phyloP scores from a whole-genome alignment of 2,888 invertebrate species.

The Spisula subtruncata region DNA sequence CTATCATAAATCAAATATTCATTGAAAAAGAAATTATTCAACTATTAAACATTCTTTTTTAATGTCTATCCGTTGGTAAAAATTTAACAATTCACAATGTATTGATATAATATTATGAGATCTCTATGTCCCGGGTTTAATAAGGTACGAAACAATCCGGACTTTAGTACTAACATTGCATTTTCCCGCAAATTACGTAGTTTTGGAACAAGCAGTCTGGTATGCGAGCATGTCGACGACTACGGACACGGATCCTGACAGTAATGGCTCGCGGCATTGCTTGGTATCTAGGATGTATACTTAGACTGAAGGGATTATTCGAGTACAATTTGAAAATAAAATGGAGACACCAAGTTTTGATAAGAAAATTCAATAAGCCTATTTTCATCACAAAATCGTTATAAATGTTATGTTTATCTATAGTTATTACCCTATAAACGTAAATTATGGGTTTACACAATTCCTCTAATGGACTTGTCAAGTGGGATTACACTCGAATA shows the following conservation, averaged over 20 bases:
- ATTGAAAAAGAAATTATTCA: not conserved
- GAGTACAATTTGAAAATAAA: no score
- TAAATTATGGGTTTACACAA: not conserved
- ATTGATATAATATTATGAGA: not conserved
- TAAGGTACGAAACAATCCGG: not conserved
- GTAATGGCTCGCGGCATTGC: not conserved
- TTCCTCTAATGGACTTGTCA: slow-evolving; percentile 1
- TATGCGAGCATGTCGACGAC: not conserved
- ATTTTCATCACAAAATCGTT: not conserved
- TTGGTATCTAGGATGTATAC: not conserved
- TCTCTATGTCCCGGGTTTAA: not conserved
- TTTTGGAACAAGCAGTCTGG: not conserved
- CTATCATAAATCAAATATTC: slow-evolving; percentile 16
- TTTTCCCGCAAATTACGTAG: not conserved
- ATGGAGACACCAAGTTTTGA: no score
- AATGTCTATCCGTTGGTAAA: slow-evolving; percentile 20
- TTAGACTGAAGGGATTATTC: no score
- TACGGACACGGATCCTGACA: not conserved
- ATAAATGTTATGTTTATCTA: not conserved
- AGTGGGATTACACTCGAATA: not conserved
- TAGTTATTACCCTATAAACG: not conserved
- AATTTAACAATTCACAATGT: slow-evolving; percentile 12
- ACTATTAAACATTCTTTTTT: not conserved
- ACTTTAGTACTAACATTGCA: not conserved
- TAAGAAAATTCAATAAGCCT: not conserved